Evolutionary conservation across 2,113 vertebrate species (phyloP).

Genomic region (Pollimyrus isidori): DNA sequence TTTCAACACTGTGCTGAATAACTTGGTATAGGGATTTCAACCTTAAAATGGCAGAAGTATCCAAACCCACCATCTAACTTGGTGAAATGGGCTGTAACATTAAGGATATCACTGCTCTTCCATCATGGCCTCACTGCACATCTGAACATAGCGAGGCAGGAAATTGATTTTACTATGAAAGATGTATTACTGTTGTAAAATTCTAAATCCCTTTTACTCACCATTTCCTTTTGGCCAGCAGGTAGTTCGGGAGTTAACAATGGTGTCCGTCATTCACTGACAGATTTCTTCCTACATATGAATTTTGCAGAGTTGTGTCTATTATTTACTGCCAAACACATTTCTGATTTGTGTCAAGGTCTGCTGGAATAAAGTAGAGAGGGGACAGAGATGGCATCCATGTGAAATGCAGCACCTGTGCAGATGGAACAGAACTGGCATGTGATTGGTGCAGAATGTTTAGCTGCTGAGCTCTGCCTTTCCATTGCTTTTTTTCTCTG

Average conservation of each 20-base stretch:
- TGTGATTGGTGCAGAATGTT: not conserved
- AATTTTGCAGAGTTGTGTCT: not conserved
- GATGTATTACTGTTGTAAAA: not conserved
- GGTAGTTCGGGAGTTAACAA: not conserved
- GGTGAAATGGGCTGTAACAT: not conserved
- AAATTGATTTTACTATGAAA: not conserved
- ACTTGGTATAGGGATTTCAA: not conserved
- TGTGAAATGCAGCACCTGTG: not conserved
- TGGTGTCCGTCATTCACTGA: not conserved
- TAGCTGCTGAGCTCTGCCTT: not conserved
- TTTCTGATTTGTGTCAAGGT: not conserved
- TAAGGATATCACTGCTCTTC: not conserved
- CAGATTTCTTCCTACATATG: not conserved
- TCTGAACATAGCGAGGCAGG: not conserved
- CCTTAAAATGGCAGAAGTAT: not conserved
- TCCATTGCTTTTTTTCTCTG: not conserved
- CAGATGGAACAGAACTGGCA: not conserved
- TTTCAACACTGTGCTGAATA: not conserved
- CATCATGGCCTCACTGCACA: not conserved
- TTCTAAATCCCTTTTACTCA: not conserved
- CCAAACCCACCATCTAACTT: too few species aligned
- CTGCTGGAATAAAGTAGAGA: not conserved
- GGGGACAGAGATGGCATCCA: not conserved
- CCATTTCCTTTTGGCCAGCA: not conserved
- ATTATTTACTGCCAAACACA: not conserved